Evolutionary conservation across 2,888 invertebrate genomes (phyloP).

Genomic region (Herminia tarsipennalis): DNA sequence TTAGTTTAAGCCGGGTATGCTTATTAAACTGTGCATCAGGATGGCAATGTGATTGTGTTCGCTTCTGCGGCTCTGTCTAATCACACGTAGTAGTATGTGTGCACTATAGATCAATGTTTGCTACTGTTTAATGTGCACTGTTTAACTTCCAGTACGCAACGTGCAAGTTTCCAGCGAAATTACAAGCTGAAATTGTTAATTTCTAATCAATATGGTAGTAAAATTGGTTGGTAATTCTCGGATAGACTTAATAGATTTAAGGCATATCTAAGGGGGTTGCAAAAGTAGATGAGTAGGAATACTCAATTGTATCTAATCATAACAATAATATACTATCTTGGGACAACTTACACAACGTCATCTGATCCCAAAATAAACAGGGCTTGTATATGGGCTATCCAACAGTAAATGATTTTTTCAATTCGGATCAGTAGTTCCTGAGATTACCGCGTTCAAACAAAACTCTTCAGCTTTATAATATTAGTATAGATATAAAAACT

Average conservation of each 20-base stretch:
- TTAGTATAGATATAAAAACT: too few species aligned
- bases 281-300: too few species aligned
- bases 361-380: too few species aligned
- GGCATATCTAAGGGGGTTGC: background rate
- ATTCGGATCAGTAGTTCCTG: too few species aligned
- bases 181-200: slow-evolving; percentile 19
- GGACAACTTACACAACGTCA: too few species aligned
- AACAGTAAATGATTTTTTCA: too few species aligned
- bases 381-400: too few species aligned
- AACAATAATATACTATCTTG: too few species aligned
- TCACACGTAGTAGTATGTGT: slow-evolving; percentile 17
- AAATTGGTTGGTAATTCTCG: slow-evolving; percentile 15
- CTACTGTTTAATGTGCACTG: slow-evolving; percentile 33
- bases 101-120: slow-evolving; percentile 20
- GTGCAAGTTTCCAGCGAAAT: slow-evolving; percentile 14
- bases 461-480: too few species aligned
- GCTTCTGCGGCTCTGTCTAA: slow-evolving; percentile 32
- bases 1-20: slow-evolving; percentile 67
- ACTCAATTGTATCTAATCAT: too few species aligned
- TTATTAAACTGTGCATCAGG: slow-evolving; percentile 70
- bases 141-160: slow-evolving; percentile 37
- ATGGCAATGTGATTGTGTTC: slow-evolving; percentile 63
- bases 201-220: slow-evolving; percentile 21
- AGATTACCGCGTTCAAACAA: too few species aligned
- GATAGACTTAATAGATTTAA: slow-evolving; percentile 6